Conservation (phyloP, 2,888 invertebrate species). For the Drosophila recens region DNA sequence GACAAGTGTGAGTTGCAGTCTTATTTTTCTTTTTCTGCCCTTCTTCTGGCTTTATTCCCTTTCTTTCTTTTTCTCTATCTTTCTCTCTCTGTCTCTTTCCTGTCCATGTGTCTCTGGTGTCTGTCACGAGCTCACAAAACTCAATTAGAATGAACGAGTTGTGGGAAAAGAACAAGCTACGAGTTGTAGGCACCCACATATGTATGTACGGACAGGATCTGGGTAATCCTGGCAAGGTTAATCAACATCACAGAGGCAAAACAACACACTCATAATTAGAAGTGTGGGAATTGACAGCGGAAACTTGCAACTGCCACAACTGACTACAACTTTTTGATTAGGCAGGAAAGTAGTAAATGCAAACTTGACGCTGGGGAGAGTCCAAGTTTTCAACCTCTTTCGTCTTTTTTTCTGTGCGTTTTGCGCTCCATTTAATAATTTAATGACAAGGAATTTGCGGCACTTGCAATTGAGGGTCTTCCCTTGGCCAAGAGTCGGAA, state of each 20-base stretch:
- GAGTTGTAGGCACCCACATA: slow-evolving; percentile 42
- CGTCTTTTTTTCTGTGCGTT: background rate
- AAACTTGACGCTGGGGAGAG: slow-evolving; percentile 3
- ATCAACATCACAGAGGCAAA: slow-evolving; percentile 35
- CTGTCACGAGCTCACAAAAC: slow-evolving; percentile 49
- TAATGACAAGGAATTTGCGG: slow-evolving; percentile 57
- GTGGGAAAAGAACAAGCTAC: slow-evolving; percentile 27
- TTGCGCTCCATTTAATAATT: slow-evolving; percentile 72
- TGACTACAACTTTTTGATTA: slow-evolving; percentile 59
- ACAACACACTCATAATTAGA: slow-evolving; percentile 40
- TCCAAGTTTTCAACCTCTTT: slow-evolving; percentile 7
- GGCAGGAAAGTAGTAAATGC: slow-evolving; percentile 39
- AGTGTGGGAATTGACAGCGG: slow-evolving; percentile 38
- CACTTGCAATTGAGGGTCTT: slow-evolving; percentile 24
- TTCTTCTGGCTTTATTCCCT: slow-evolving; percentile 5
- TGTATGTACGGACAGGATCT: slow-evolving; percentile 3
- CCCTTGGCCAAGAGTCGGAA: slow-evolving; percentile 46
- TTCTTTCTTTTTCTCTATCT: slow-evolving; percentile 11
- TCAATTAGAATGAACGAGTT: slow-evolving; percentile 70
- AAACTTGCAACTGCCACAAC: slow-evolving; percentile 37
- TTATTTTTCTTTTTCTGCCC: slow-evolving; percentile 13
- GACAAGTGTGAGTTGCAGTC: slow-evolving; percentile 41
- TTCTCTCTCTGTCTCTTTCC: slow-evolving; percentile 3
- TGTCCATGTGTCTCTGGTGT: slow-evolving; percentile 21
- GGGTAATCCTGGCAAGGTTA: slow-evolving; percentile 41